Evolutionary conservation across 2,888 invertebrate species (phyloP).

Genomic region (Dione vanillae): DNA sequence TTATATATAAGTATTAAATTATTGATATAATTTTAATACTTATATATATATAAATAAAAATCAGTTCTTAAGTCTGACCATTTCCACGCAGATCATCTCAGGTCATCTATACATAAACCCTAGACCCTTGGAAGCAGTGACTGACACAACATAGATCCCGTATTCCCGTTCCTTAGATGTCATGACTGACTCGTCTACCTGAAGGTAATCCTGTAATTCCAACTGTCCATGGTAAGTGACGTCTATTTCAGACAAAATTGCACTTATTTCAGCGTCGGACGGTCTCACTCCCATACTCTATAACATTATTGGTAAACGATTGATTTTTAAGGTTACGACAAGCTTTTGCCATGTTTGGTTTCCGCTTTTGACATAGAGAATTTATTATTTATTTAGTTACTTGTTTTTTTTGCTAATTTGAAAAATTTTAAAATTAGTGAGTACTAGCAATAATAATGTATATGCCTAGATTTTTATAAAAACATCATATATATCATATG

Average conservation of each 20-base stretch:
- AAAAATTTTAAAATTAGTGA: too few relatives aligned
- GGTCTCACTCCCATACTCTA: conserved; percentile 87
- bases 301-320: conserved; percentile 56
- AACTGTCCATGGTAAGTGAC: conserved; percentile 93
- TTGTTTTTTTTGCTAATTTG: too few relatives aligned
- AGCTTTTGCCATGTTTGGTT: background rate
- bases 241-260: conserved; percentile 93
- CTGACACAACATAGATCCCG: conserved; percentile 28
- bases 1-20: too few relatives aligned
- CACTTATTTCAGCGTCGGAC: conserved; percentile 88
- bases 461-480: too few relatives aligned
- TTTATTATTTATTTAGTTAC: too few relatives aligned
- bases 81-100: background rate
- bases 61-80: background rate
- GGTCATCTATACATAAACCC: conserved; percentile 15
- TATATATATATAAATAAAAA: background rate
- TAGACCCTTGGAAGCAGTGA: conserved; percentile 21
- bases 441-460: too few relatives aligned
- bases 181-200: conserved; percentile 84
- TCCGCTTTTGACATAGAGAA: too few relatives aligned
- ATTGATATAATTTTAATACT: too few relatives aligned
- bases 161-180: background rate
- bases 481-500: too few relatives aligned
- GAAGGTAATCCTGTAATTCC: conserved; percentile 94
- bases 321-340: background rate